These are phyloP conservation scores for Pseudochirops corinnae DNA, from an alignment of 2,797 vertebrate genomes.

Conservation along the genomic window DNA sequence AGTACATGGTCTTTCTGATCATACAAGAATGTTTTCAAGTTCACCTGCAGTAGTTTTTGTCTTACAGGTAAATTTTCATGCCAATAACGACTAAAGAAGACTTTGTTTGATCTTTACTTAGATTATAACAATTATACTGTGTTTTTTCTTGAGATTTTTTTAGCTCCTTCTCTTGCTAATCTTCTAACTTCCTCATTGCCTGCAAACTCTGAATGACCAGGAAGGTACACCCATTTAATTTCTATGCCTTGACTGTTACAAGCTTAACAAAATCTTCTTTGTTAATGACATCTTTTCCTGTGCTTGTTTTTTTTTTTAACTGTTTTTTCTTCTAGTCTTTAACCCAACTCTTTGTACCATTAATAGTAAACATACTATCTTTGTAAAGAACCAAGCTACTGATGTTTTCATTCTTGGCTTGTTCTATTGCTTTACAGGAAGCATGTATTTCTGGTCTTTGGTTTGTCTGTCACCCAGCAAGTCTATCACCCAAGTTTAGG, in stretches of 20 bases:
- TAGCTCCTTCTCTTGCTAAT: not conserved
- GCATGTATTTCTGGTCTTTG: slow-evolving; percentile 84
- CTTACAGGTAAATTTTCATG: not conserved
- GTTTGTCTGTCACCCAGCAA: not conserved
- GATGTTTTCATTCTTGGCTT: slow-evolving; percentile 89
- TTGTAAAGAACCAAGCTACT: slow-evolving; percentile 93
- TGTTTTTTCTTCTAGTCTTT: not conserved
- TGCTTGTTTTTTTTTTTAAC: not conserved
- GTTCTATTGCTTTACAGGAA: slow-evolving; percentile 92
- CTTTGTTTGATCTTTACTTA: not conserved
- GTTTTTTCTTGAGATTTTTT: not conserved
- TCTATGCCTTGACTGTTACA: not conserved
- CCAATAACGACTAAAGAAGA: not conserved
- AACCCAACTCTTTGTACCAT: slow-evolving; percentile 83
- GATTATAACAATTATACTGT: not conserved
- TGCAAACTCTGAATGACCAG: not conserved
- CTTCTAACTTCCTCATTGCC: no score
- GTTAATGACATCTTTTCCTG: not conserved
- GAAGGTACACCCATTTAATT: not conserved
- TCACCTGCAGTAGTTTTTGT: not conserved
- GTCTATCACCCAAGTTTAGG: slow-evolving; percentile 85
- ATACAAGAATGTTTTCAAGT: not conserved
- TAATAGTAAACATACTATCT: slow-evolving; percentile 95
- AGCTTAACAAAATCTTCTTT: not conserved
- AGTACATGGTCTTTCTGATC: not conserved